These are phyloP conservation scores for Thymelicus lineola DNA, from an alignment of 2,888 invertebrate species.

Conservation along the genomic window DNA sequence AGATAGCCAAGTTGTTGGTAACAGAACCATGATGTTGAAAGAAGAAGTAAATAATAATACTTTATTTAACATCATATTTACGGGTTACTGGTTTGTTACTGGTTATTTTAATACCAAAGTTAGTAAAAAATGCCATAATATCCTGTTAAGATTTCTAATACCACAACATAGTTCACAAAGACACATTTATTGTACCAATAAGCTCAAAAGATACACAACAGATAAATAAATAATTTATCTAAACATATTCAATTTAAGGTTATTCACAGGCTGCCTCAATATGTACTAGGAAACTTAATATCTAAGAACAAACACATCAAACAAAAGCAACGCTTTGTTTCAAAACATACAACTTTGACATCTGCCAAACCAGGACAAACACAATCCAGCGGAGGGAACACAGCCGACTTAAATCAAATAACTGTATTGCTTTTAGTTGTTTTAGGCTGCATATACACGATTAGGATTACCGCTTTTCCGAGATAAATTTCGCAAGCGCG, in stretches of 20 bases:
- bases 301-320: conserved; percentile 70
- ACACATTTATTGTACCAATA: too few species aligned
- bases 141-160: too few species aligned
- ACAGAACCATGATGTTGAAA: too few species aligned
- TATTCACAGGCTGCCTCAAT: conserved; percentile 10
- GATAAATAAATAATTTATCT: neutral
- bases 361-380: conserved; percentile 84
- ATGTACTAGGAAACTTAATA: conserved; percentile 36
- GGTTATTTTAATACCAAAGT: too few species aligned
- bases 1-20: too few species aligned
- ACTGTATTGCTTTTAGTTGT: conserved; percentile 84
- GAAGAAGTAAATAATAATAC: too few species aligned
- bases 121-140: too few species aligned
- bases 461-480: conserved; percentile 18
- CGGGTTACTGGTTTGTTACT: too few species aligned
- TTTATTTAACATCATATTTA: too few species aligned
- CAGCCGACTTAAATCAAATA: conserved; percentile 84
- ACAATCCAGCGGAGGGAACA: conserved; percentile 80
- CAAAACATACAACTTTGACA: conserved; percentile 84
- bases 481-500: conserved; percentile 12
- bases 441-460: conserved; percentile 31
- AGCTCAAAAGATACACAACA: neutral
- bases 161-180: too few species aligned
- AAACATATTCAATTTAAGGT: neutral
- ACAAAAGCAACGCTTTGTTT: conserved; percentile 75